Conservation (phyloP, 2,888 invertebrate genomes). For the Lepidonotus clava region DNA sequence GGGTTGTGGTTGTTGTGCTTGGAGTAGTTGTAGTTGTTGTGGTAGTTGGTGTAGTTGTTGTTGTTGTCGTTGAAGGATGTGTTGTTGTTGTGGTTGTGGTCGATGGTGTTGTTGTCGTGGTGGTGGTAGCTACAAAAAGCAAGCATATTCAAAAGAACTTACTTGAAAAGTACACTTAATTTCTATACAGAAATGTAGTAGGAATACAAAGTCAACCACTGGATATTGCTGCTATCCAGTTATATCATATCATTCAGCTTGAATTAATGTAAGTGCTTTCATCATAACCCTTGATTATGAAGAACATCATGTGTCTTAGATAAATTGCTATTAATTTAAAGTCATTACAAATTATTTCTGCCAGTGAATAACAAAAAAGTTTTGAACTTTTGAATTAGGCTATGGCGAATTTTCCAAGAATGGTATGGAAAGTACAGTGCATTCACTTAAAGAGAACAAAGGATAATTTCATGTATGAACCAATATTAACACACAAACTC, state of each 20-base stretch:
- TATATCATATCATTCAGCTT: not conserved
- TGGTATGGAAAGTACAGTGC: no score
- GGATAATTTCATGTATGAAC: no score
- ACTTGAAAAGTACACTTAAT: no score
- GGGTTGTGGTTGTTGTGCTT: not conserved
- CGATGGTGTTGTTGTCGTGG: not conserved
- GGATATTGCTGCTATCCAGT: not conserved
- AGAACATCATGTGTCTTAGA: not conserved
- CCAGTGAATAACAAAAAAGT: not conserved
- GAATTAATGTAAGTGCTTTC: not conserved
- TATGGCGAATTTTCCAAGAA: no score
- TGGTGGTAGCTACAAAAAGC: not conserved
- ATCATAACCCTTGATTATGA: not conserved
- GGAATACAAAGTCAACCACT: not conserved
- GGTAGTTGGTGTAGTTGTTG: slow-evolving; percentile 11
- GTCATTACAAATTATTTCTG: not conserved
- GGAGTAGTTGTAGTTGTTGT: not conserved
- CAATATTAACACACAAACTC: not conserved
- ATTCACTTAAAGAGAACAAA: no score
- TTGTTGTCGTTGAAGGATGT: not conserved
- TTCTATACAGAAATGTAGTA: no score
- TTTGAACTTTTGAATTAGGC: no score
- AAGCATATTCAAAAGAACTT: no score
- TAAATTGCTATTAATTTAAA: not conserved
- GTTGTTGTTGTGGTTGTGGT: slow-evolving; percentile 6